These are phyloP conservation scores for Eilema griseolum DNA, from an alignment of 2,888 invertebrate species.

Conservation along the genomic window DNA sequence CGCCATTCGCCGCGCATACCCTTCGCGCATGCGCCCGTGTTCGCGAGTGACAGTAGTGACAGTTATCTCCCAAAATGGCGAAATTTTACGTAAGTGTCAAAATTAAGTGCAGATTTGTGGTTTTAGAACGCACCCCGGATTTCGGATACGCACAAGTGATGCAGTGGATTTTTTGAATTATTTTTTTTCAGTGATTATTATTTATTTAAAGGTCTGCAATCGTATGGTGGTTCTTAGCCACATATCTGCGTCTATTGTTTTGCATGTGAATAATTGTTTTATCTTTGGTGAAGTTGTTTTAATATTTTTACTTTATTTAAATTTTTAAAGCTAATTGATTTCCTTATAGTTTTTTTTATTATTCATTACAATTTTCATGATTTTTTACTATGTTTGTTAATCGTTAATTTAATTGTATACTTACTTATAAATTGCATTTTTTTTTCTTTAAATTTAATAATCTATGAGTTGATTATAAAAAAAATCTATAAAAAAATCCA, in stretches of 20 bases:
- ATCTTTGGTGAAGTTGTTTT: slow-evolving; percentile 35
- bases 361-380: neutral
- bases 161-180: slow-evolving; percentile 47
- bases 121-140: slow-evolving; percentile 78
- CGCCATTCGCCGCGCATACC: slow-evolving; percentile 83
- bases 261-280: slow-evolving; percentile 61
- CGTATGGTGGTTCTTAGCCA: slow-evolving; percentile 77
- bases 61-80: slow-evolving; percentile 80
- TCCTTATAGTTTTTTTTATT: neutral
- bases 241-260: slow-evolving; percentile 74
- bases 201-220: slow-evolving; percentile 28
- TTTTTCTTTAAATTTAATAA: too few relatives aligned
- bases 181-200: slow-evolving; percentile 38
- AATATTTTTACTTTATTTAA: neutral
- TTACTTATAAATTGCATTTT: too few relatives aligned
- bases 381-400: neutral
- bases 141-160: slow-evolving; percentile 48
- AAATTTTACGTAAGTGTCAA: slow-evolving; percentile 86
- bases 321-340: neutral
- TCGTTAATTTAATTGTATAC: neutral
- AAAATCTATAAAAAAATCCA: too few relatives aligned
- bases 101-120: slow-evolving; percentile 76
- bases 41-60: slow-evolving; percentile 79
- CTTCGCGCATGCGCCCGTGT: slow-evolving; percentile 75
- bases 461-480: too few relatives aligned